These are phyloP conservation scores for Rhabdomys dilectus DNA, from an alignment of 2,113 vertebrate species.

Conservation along the genomic window DNA sequence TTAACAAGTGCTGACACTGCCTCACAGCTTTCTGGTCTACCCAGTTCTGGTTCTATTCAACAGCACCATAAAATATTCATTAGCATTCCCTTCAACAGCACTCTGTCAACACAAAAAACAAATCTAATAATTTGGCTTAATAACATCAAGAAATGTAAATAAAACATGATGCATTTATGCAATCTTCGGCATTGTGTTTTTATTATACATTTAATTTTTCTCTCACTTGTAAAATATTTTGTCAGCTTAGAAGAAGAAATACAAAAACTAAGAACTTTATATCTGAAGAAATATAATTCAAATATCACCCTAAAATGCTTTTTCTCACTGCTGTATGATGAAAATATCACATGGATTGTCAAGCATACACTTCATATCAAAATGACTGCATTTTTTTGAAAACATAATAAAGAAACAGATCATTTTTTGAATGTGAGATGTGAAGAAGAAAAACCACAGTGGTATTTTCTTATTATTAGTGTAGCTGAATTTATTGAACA, in stretches of 20 bases:
- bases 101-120: slow-evolving; percentile 49
- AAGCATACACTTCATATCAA: not conserved
- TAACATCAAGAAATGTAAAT: slow-evolving; percentile 71
- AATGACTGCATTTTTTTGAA: not conserved
- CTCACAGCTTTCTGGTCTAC: slow-evolving; percentile 30
- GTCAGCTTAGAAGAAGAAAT: slow-evolving; percentile 58
- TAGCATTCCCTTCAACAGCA: slow-evolving; percentile 53
- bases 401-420: not conserved
- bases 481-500: not conserved
- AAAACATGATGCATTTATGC: slow-evolving; percentile 61
- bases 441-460: not conserved
- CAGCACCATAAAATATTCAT: slow-evolving; percentile 73
- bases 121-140: slow-evolving; percentile 66
- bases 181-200: slow-evolving; percentile 72
- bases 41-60: not conserved
- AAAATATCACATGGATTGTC: not conserved
- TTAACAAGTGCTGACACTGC: slow-evolving; percentile 19
- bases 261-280: slow-evolving; percentile 44
- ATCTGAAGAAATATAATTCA: slow-evolving; percentile 45
- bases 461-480: not conserved
- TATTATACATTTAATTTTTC: slow-evolving; percentile 71
- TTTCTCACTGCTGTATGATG: not conserved
- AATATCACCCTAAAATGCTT: not conserved
- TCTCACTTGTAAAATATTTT: slow-evolving; percentile 73
- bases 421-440: not conserved